Evolutionary conservation across 2,113 vertebrate species (phyloP).

Genomic region (Probosciger aterrimus): DNA sequence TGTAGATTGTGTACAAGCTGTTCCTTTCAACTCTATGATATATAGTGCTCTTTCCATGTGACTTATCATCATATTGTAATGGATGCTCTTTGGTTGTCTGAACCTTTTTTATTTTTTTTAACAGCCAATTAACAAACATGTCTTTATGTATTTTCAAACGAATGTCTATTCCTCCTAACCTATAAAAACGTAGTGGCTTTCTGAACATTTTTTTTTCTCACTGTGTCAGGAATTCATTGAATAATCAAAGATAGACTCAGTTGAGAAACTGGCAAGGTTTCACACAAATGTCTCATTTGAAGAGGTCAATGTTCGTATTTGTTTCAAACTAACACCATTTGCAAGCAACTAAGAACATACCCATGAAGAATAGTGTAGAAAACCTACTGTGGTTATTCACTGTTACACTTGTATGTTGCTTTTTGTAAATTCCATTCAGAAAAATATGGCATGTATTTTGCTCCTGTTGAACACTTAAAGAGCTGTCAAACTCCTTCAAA

Average conservation of each 20-base stretch:
- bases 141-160: background rate
- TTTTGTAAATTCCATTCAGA: background rate
- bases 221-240: background rate
- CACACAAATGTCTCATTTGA: background rate
- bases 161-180: background rate
- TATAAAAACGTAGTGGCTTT: background rate
- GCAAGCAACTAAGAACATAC: background rate
- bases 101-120: background rate
- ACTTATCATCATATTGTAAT: background rate
- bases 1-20: background rate
- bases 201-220: background rate
- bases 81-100: background rate
- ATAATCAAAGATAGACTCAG: background rate
- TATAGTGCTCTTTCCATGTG: background rate
- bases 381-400: background rate
- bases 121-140: background rate
- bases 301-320: background rate
- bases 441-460: background rate
- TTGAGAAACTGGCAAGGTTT: background rate
- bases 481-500: background rate
- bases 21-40: background rate
- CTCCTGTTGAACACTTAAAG: background rate
- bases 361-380: background rate
- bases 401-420: background rate
- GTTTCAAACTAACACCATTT: background rate